Evolutionary conservation across 2,797 vertebrate species (phyloP), one percentile per base, ranked within the genome.

Genomic region (Periophthalmus magnuspinnatus): DNA sequence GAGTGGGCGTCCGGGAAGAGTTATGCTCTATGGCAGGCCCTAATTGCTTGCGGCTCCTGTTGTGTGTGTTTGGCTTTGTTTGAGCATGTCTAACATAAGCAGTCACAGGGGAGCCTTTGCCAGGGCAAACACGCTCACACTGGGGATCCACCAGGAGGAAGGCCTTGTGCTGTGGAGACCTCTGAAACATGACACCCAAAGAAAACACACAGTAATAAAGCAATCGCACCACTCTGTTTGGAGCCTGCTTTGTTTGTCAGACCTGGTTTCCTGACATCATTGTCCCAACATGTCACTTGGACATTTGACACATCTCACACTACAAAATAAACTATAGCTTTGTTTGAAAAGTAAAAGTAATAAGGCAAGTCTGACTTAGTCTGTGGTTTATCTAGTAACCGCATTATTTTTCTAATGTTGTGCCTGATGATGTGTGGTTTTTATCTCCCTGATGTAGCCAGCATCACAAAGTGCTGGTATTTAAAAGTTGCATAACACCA

Each of bases 1-100:
- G 33, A 56, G 64, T 72, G 78, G 69, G 67, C 76, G 80, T 79
- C 81, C 79, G 52, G 56, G 74, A 75, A 77, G 72, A 87, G 79
- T 76, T 77, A 79, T 89, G 82, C 76, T 78, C 79, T 74, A 83
- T 78, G 81, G 86, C 86, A 81, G 86, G 68, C 74, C 69, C 82
- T 93, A 91, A 92, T 91, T 92, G 89, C 89, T 86, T 78, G 85
- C 71, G 84, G 90, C 87, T 91, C 88, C 87, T 83, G 89, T 91
- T 90, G 86, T 92, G 86, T 91, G 84, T 89, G 87, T 86, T 90
- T 88, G 85, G 87, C 88, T 92, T 89, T 93, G 91, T 92, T 89
- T 92, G 89, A 90, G 91, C 87, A 85, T 80, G 89, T 91, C 89
- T 86, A 86, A 87, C 88, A 85, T 84, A 90, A 91, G 87, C 85